Evolutionary conservation across 2,888 invertebrate species (phyloP), one percentile per base, ranked within the genome.

Genomic region (Aleiodes alternator): DNA sequence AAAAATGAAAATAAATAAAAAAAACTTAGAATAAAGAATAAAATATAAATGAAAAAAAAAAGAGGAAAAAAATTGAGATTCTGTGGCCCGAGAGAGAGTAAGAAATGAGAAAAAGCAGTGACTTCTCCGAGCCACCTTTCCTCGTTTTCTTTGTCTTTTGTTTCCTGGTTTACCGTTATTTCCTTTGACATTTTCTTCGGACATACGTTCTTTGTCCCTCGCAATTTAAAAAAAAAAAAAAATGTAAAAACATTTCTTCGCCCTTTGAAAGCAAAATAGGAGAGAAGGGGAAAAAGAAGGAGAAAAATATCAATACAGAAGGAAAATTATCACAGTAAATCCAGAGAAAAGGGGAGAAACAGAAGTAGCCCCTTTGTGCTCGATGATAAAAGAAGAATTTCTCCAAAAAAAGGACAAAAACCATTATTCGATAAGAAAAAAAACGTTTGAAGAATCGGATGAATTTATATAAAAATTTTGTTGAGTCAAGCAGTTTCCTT

Each of bases 171-270:
- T 53, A 34, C 51, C 51, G n/a, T 50, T 68, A 68, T 51, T 68
- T 68, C 51, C 51, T 68, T 68, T 68, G 31, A 68, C 50, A 68
- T 51, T 51, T 68, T 68, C 51, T 34, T 68, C 5, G 68, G 66
- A 68, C 66, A 68, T 68, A 31, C 31, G 31, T 34, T 7, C 68
- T 68, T 68, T 68, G 68, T 68, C 31, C 12, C 38, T 61, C 12
- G 11, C 48, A 6, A 16, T 48, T 14, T 64, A 11, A 14, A 16
- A 38, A 61, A 43, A 34, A 34, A 61, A 48, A 43, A 23, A 16
- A 16, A 51, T 12, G 29, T 12, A 53, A 68, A 34, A 34, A 29
- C 51, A 68, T 53, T 53, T 53, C 16, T 3, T 9, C 14, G 16
- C 16, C 16, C 16, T 16, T 16, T 16, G 16, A 53, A 9, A 16